Percentiles rank a stretch among this genome's conserved stretches.
Evolutionary conservation across 2,113 vertebrate genomes (phyloP).

Genomic region (Phyllopteryx taeniolatus): DNA sequence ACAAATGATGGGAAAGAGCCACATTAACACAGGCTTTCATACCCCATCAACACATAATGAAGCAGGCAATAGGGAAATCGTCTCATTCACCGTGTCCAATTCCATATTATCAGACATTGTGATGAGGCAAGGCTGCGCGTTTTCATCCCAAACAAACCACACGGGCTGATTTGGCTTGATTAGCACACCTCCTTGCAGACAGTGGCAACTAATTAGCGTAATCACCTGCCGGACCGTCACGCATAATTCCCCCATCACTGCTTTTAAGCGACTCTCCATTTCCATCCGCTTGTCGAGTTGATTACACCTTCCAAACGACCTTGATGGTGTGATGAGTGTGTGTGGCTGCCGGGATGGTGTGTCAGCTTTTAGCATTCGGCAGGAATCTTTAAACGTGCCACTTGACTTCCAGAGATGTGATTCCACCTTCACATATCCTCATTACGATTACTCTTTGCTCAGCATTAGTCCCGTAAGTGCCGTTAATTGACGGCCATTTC

Average conservation of each 20-base stretch:
- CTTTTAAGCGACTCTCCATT: slow-evolving; percentile 54
- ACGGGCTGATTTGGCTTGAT: slow-evolving; percentile 51
- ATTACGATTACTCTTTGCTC: slow-evolving; percentile 69
- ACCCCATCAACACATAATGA: slow-evolving; percentile 11
- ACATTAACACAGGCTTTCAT: slow-evolving; percentile 11
- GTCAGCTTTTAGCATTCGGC: slow-evolving; percentile 54
- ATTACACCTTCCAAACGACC: slow-evolving; percentile 60
- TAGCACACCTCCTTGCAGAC: slow-evolving; percentile 58
- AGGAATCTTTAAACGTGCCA: slow-evolving; percentile 52
- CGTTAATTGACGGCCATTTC: slow-evolving; percentile 75
- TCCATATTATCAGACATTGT: slow-evolving; percentile 20
- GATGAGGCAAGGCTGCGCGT: slow-evolving; percentile 45
- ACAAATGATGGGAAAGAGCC: not conserved
- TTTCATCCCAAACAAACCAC: slow-evolving; percentile 40
- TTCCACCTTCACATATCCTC: slow-evolving; percentile 73
- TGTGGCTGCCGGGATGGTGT: not conserved
- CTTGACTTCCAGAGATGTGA: slow-evolving; percentile 63
- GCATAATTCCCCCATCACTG: slow-evolving; percentile 31
- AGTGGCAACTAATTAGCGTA: slow-evolving; percentile 63
- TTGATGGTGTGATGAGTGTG: slow-evolving; percentile 54
- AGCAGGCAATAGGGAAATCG: slow-evolving; percentile 5
- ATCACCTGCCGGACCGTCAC: slow-evolving; percentile 53
- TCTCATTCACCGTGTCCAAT: slow-evolving; percentile 11
- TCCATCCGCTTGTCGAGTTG: slow-evolving; percentile 49
- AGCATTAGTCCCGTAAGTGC: slow-evolving; percentile 75